Evolutionary conservation across 2,113 vertebrate genomes (phyloP), one percentile per base, ranked within the genome.

Genomic region (Malurus cyaneus): DNA sequence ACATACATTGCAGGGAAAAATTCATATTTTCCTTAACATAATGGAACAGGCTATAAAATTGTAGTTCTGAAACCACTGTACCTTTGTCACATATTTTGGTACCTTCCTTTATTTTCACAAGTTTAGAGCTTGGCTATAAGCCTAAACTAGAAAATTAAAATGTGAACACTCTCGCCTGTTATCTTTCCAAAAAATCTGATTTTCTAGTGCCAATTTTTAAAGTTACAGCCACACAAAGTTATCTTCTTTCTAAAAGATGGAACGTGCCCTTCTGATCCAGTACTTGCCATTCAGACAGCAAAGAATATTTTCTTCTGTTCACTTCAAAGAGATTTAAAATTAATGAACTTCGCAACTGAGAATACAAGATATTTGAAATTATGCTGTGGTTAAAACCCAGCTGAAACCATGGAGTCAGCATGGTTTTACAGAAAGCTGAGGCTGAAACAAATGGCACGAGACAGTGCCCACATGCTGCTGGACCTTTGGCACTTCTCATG

Each of bases 251-350:
- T 74, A n/a, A 25, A 89, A 89, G 57, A 47, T 21, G 32, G 17
- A 69, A 41, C 31, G 16, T 60, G 34, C 15, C 41, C 56, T 64
- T 90, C 60, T 62, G 34, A 80, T 78, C 41, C 34, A 64, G 31
- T 44, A 54, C 24, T 61, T 85, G 49, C 57, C 41, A 67, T 67
- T 87, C 78, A 29, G 32, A 65, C 14, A 83, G 72, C 47, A 73
- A 72, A 65, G 69, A 83, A 86, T 78, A 67, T 83, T 76, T 64
- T 50, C 70, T 85, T 59, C 53, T 64, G 9, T 62, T 88, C n/a
- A 47, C 56, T 88, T 96, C 76, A 50, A 82, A 90, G 41, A 46
- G 18, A 86, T 86, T 60, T 80, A 70, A 74, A 88, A 92, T 80
- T 86, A 94, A 81, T 70, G 34, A 81, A 89, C 47, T 79, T 92